A percentile compares a stretch with the other conserved stretches of the same genome.
Evolutionary conservation across 2,113 vertebrate genomes (phyloP).

Genomic region (Piprites chloris): DNA sequence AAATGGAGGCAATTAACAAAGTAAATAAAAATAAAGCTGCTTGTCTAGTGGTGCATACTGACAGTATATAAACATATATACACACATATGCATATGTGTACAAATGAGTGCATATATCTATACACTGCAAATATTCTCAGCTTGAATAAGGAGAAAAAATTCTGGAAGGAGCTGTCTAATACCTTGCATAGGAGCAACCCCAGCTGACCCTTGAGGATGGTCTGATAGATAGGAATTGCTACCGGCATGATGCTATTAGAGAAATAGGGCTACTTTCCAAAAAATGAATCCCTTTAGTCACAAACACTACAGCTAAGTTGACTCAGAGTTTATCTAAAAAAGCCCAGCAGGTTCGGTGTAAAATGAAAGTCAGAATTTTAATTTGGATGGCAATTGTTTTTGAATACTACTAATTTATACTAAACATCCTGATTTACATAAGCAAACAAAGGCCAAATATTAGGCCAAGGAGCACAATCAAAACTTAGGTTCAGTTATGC

Average conservation of each 20-base stretch:
- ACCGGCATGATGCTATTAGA: not conserved
- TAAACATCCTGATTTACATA: not conserved
- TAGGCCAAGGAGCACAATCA: not conserved
- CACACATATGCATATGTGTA: not conserved
- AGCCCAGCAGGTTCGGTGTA: slow-evolving; percentile 24
- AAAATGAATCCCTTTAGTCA: not conserved
- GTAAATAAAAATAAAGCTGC: not conserved
- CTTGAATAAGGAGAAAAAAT: not conserved
- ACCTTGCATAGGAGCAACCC: not conserved
- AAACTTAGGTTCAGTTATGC: not conserved
- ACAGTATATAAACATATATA: not conserved
- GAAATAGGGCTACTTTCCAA: not conserved
- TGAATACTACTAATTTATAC: not conserved
- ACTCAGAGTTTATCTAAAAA: slow-evolving; percentile 34
- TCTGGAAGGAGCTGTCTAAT: not conserved
- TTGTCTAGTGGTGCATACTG: not conserved
- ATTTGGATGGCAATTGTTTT: slow-evolving; percentile 25
- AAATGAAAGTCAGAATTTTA: slow-evolving; percentile 20
- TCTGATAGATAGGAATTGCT: not conserved
- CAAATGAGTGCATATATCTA: not conserved
- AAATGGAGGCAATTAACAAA: not conserved
- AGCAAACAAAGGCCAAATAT: slow-evolving; percentile 4
- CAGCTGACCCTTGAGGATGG: not conserved
- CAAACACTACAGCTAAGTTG: not conserved
- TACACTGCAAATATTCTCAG: not conserved